Evolutionary conservation across 2,797 vertebrate species (phyloP), one percentile per base, ranked within the genome.

Genomic region (Chromis chromis): DNA sequence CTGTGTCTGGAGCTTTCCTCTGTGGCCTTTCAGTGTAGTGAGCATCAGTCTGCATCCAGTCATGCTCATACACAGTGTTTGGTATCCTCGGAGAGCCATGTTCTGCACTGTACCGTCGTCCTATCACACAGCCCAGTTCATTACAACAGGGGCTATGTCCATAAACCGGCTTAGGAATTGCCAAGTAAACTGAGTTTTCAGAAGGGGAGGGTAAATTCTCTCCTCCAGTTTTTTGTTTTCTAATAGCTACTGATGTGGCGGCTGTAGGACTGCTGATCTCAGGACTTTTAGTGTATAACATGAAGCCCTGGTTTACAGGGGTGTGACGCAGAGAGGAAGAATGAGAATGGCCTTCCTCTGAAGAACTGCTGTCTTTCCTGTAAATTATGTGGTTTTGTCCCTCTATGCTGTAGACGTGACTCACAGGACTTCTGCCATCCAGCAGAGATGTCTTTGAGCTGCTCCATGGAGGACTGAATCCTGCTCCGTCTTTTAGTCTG

Each of bases 81-180:
- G 88, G 88, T 62, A 88, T 70, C 64, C 86, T 86, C 4, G 78
- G 86, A 54, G 85, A 71, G 27, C 87, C 71, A 3, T 74, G 86
- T 25, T 93, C 96, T 67, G 94, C 50, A 0, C 76, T 31, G 70
- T 93, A 92, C 33, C 90, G 79, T 3, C 91, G 78, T 4, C 95
- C 90, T 33, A 95, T 86, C 48, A 93, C 76, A 9, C 93, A 96
- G 27, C 92, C 86, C 62, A 87, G 59, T 11, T 96, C 91, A 49
- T 89, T 24, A 27, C 95, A 98, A 81, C 95, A 97, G 4, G 91
- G 66, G 0, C 90, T 95, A 28, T 89, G 94, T 73, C 94, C 84
- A 11, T 98, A 99, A 61, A 99, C 69, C 0, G 97, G 96, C 55
- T 92, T 97, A 56, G 98, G 98, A 16, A 96, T 85, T 0, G 95